A percentile compares a stretch with the other conserved stretches of the same genome.
phyloP scores from a whole-genome alignment of 2,113 vertebrate species.

The Rhinolophus sinicus region DNA sequence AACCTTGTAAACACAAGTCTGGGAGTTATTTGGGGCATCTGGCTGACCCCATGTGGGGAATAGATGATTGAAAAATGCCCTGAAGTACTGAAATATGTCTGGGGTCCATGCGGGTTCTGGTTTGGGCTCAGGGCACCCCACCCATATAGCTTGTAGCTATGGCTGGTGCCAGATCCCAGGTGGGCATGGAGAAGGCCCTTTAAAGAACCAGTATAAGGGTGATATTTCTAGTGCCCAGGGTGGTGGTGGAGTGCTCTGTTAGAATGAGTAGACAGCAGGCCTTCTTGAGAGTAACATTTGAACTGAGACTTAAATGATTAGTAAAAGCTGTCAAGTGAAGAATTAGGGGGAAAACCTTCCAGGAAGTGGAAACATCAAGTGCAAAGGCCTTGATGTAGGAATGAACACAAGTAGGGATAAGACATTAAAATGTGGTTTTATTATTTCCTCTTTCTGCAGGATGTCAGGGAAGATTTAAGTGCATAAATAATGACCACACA shows the following conservation, averaged over 20 bases:
- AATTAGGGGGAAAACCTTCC: accelerated
- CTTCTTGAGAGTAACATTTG: neutral
- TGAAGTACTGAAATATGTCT: neutral
- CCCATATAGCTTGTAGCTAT: neutral
- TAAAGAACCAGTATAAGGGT: neutral
- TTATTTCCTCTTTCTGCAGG: neutral
- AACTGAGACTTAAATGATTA: neutral
- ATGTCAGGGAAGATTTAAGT: neutral
- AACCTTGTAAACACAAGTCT: neutral
- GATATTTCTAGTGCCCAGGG: too few species aligned
- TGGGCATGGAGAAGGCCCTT: neutral
- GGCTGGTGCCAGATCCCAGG: neutral
- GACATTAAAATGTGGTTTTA: neutral
- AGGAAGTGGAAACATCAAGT: neutral
- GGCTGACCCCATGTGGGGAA: neutral
- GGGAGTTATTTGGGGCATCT: neutral
- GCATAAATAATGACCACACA: too few species aligned
- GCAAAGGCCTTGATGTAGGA: neutral
- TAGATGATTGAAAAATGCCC: neutral
- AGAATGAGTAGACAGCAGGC: neutral
- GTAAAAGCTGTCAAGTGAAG: neutral
- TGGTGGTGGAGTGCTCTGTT: neutral
- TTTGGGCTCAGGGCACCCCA: neutral
- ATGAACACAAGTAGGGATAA: neutral
- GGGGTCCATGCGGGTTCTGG: neutral